Evolutionary conservation across 2,113 vertebrate genomes (phyloP).

Genomic region (Nothobranchius furzeri): DNA sequence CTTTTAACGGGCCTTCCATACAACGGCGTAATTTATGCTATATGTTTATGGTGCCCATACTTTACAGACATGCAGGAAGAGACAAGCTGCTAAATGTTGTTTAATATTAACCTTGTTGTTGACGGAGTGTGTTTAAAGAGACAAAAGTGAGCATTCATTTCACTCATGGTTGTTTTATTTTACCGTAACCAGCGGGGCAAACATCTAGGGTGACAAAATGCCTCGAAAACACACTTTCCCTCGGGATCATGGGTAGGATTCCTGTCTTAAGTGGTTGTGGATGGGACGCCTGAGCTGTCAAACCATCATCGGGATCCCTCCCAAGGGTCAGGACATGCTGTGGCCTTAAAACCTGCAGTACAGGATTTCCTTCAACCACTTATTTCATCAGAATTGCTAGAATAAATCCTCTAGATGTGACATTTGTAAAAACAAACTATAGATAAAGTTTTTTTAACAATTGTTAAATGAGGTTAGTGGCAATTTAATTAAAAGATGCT

Average conservation of each 20-base stretch:
- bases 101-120: slow-evolving; percentile 32
- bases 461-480: background rate
- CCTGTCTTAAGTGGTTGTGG: slow-evolving; percentile 57
- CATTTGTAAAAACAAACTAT: background rate
- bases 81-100: slow-evolving; percentile 4
- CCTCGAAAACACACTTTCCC: slow-evolving; percentile 24
- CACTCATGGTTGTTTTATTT: slow-evolving; percentile 46
- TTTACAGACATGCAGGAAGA: slow-evolving; percentile 18
- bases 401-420: background rate
- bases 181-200: slow-evolving; percentile 22
- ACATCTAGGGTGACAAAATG: slow-evolving; percentile 28
- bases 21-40: slow-evolving; percentile 32
- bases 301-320: slow-evolving; percentile 58
- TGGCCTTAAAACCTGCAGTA: background rate
- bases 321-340: slow-evolving; percentile 44
- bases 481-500: background rate
- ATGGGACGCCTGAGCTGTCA: slow-evolving; percentile 58
- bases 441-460: background rate
- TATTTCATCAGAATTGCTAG: background rate
- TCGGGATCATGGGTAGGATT: slow-evolving; percentile 40
- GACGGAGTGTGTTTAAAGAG: slow-evolving; percentile 28
- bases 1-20: slow-evolving; percentile 38
- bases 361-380: background rate
- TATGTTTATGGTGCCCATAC: slow-evolving; percentile 8
- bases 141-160: slow-evolving; percentile 27